phyloP scores from a whole-genome alignment of 2,113 vertebrate genomes.

The Neofelis nebulosa region DNA sequence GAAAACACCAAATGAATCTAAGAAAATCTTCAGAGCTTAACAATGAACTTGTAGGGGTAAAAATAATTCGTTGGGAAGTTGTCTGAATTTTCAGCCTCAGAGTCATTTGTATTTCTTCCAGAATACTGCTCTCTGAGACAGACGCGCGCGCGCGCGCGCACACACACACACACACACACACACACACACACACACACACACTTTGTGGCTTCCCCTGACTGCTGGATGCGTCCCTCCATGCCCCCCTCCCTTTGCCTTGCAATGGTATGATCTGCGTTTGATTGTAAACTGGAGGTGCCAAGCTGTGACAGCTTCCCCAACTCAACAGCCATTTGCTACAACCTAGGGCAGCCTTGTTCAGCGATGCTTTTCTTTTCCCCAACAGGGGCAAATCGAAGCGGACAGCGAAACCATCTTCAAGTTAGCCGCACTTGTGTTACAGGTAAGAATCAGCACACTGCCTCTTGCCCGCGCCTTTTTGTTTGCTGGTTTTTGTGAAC shows the following conservation, averaged over 20 bases:
- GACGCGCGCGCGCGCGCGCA: fast-evolving
- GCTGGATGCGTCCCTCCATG: not conserved
- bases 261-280: constrained; percentile 88
- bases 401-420: constrained; percentile 94
- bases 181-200: not conserved
- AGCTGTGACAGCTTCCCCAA: constrained; percentile 70
- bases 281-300: constrained; percentile 84
- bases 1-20: constrained; percentile 2
- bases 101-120: not conserved
- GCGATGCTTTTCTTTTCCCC: constrained; percentile 62
- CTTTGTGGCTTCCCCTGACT: not conserved
- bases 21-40: constrained; percentile 27
- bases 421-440: constrained; percentile 93
- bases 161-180: not conserved
- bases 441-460: constrained; percentile 87
- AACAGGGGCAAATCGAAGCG: constrained; percentile 93
- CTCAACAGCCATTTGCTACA: constrained; percentile 47
- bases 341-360: not conserved
- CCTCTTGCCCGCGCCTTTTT: not conserved
- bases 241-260: not conserved
- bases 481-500: not conserved
- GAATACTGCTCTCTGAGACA: constrained; percentile 6
- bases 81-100: not conserved
- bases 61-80: not conserved
- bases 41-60: constrained; percentile 20